Evolutionary conservation across 2,888 invertebrate genomes (phyloP).

Genomic region (Chydorus sphaericus): DNA sequence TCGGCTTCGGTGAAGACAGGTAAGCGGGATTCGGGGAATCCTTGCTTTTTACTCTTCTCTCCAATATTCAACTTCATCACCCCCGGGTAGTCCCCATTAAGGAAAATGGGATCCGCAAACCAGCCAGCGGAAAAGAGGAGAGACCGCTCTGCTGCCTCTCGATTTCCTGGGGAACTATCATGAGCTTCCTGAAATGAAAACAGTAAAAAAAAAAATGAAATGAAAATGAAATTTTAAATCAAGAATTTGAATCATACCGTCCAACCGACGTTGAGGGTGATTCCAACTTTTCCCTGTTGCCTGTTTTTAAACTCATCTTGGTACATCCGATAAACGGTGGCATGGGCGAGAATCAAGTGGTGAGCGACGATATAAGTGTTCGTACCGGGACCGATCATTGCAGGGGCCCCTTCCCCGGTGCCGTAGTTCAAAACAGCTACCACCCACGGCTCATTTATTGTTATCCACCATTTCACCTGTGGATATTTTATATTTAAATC

Average conservation of each 20-base stretch:
- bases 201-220: too few species aligned
- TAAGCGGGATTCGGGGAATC: slow-evolving; percentile 42
- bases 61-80: slow-evolving; percentile 39
- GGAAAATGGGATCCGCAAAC: slow-evolving; percentile 51
- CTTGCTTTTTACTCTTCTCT: slow-evolving; percentile 41
- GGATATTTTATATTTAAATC: neutral
- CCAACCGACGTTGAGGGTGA: slow-evolving; percentile 20
- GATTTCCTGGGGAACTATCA: slow-evolving; percentile 14
- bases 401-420: slow-evolving; percentile 5
- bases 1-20: slow-evolving; percentile 45
- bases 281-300: slow-evolving; percentile 18
- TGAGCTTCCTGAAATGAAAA: slow-evolving; percentile 18
- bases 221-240: too few species aligned
- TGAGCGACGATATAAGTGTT: neutral
- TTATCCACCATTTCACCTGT: slow-evolving; percentile 9
- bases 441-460: slow-evolving; percentile 10
- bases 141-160: slow-evolving; percentile 18
- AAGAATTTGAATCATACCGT: too few species aligned
- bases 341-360: neutral
- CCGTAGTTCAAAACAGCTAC: slow-evolving; percentile 1
- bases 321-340: slow-evolving; percentile 2
- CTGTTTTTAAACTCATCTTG: neutral
- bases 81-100: slow-evolving; percentile 48
- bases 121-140: slow-evolving; percentile 33
- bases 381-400: slow-evolving; percentile 3